A percentile compares a stretch with the other conserved stretches of the same genome.
These are phyloP conservation scores for Lasioglossum pauxillum DNA, from an alignment of 2,888 invertebrate species.

Conservation along the genomic window DNA sequence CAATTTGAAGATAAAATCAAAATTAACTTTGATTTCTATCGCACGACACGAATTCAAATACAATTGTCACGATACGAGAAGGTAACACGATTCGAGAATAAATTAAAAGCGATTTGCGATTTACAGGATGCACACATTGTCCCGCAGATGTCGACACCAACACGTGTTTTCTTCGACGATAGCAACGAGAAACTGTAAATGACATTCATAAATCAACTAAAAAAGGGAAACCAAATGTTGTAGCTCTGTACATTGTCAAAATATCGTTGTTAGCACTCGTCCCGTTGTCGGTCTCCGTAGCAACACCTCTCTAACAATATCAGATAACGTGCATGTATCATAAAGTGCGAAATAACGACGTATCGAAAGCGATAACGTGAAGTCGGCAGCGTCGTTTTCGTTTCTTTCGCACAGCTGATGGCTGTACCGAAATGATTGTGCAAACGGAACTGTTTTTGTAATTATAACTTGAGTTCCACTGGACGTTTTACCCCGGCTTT, in stretches of 20 bases:
- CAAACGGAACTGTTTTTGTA: conserved; percentile 1
- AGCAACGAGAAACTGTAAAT: conserved; percentile 28
- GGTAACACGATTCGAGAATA: too few species aligned
- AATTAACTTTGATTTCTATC: too few species aligned
- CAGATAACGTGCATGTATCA: conserved; percentile 9
- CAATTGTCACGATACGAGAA: too few species aligned
- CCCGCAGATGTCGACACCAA: conserved; percentile 43
- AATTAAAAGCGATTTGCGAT: too few species aligned
- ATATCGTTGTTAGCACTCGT: conserved; percentile 12
- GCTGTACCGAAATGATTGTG: conserved; percentile 19
- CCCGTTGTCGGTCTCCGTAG: neutral
- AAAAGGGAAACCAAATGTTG: conserved; percentile 18
- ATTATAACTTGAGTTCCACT: conserved; percentile 22
- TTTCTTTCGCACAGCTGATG: conserved; percentile 42
- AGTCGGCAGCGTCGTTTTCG: conserved; percentile 48
- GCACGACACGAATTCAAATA: too few species aligned
- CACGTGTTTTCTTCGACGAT: conserved; percentile 40
- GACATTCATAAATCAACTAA: conserved; percentile 33
- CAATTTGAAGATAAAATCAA: too few species aligned
- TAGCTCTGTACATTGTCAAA: conserved; percentile 12
- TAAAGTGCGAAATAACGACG: neutral
- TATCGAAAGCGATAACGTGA: conserved; percentile 30
- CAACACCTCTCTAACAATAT: neutral
- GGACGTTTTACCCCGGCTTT: conserved; percentile 9
- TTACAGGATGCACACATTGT: neutral